Percentiles rank a stretch among this genome's conserved stretches.
Conservation (phyloP, 2,113 vertebrate genomes). For the Leptobrachium leishanense region DNA sequence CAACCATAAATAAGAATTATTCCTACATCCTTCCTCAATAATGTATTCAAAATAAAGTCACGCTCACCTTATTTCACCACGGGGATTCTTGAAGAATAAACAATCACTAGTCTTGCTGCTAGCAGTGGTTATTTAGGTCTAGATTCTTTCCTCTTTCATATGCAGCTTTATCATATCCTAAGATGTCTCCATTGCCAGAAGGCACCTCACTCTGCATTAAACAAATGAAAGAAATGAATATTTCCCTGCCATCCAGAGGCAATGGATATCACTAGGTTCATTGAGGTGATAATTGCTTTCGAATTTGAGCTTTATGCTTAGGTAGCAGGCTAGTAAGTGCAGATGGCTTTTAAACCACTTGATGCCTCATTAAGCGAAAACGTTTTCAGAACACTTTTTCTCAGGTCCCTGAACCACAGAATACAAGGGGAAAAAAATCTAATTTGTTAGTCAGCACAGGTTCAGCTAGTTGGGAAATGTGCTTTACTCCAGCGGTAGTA, state of each 20-base stretch:
- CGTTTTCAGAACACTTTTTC: conserved; percentile 25
- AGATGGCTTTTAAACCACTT: conserved; percentile 26
- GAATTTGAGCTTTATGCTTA: conserved; percentile 41
- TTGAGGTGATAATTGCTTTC: conserved; percentile 43
- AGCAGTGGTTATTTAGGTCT: conserved; percentile 11
- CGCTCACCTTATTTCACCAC: conserved; percentile 35
- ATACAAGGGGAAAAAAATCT: conserved; percentile 11
- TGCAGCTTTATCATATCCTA: conserved; percentile 42
- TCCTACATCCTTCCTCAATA: conserved; percentile 13
- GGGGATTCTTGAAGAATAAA: conserved; percentile 34
- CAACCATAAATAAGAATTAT: conserved; percentile 19
- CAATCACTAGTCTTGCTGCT: conserved; percentile 32
- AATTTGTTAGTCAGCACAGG: conserved; percentile 8
- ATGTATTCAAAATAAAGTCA: conserved; percentile 24
- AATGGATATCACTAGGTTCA: conserved; percentile 46
- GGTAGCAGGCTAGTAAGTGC: conserved; percentile 14
- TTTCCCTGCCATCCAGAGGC: conserved; percentile 43
- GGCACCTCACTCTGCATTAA: conserved; percentile 47
- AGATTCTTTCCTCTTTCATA: conserved; percentile 31
- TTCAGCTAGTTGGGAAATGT: conserved; percentile 12
- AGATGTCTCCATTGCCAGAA: conserved; percentile 45
- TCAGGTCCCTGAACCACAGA: conserved; percentile 3
- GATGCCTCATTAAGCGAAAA: conserved; percentile 28
- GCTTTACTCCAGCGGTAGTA: neutral
- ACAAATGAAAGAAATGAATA: conserved; percentile 48